Base-by-base conservation (phyloP, 1,140 invertebrate genomes). In the Cyphomyrmex costatus region DNA sequence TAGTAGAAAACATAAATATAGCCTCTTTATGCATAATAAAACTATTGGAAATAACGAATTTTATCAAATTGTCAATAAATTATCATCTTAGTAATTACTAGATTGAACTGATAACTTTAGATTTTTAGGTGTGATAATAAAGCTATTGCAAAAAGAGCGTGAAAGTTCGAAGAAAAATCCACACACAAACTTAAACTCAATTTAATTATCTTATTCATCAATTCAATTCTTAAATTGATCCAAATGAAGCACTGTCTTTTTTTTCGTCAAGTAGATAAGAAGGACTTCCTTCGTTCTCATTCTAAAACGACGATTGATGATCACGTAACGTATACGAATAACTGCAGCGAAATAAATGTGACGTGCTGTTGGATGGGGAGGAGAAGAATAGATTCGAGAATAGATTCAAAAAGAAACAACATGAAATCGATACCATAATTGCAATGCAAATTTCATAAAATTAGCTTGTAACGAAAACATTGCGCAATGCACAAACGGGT, bases 221-320 rank as follows among this genome's bases (percentile, higher is more conserved):
- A 42, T 42, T 42, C 61, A 56, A 42, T 70, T 68, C 27, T 70
- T 16, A 58, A 42, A 42, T 42, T 10, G 8, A 42, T 8, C 36
- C 36, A 42, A 42, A 42, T 42, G 10, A 14, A 33, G 6, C 24
- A 16, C 5, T 61, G 36, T 27, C 61, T 68, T 51, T 70, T 51
- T 70, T 42, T 56, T 36, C n/a, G 61, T 10, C n/a, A 27, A 53
- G 56, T 46, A 36, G 30, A 68, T 70, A 78, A 58, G 6, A 24
- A 51, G 61, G 6, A 42, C 24, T 27, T 27, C 24, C 42, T 30
- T 70, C 21, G 21, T 21, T 70, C 49, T 42, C 6, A 42, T 80
- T 56, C 19, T 16, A 10, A 70, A 80, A 80, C 33, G 42, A 79
- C 61, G 65, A 80, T 80, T 70, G 33, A 80, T 80, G 63, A 80